Conservation (phyloP, 1,140 invertebrate species). For the Geopemphigus sp. region DNA sequence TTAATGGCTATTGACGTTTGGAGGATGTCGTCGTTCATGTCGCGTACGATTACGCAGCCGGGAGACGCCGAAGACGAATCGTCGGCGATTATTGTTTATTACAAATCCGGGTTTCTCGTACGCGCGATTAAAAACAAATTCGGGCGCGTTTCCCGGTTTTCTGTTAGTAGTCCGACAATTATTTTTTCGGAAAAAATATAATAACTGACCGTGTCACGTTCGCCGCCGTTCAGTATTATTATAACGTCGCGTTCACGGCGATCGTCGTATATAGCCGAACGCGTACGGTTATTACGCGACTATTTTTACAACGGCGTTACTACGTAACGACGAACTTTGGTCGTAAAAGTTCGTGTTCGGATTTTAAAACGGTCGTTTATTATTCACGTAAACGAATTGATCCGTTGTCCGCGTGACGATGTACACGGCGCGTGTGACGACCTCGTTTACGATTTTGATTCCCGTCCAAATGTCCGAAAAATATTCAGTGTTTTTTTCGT, state of each 20-base stretch:
- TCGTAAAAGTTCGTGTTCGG: slow-evolving; percentile 11
- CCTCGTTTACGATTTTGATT: slow-evolving; percentile 10
- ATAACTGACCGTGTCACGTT: too few species aligned
- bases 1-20: neutral
- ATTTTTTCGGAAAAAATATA: too few species aligned
- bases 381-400: slow-evolving; percentile 26
- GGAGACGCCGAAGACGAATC: neutral
- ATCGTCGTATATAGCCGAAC: neutral
- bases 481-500: neutral
- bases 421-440: neutral
- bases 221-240: too few species aligned
- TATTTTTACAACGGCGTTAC: neutral
- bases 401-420: neutral
- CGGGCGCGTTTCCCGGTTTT: too few species aligned
- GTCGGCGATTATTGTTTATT: neutral
- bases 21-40: too few species aligned
- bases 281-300: neutral
- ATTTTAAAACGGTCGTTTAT: neutral
- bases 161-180: too few species aligned
- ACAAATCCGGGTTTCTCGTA: too few species aligned
- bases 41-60: neutral
- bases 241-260: neutral
- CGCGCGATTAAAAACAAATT: too few species aligned
- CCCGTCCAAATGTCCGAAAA: slow-evolving; percentile 12
- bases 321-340: neutral